phyloP scores from a whole-genome alignment of 1,140 invertebrate genomes.

The Tetramorium parvispinum region DNA sequence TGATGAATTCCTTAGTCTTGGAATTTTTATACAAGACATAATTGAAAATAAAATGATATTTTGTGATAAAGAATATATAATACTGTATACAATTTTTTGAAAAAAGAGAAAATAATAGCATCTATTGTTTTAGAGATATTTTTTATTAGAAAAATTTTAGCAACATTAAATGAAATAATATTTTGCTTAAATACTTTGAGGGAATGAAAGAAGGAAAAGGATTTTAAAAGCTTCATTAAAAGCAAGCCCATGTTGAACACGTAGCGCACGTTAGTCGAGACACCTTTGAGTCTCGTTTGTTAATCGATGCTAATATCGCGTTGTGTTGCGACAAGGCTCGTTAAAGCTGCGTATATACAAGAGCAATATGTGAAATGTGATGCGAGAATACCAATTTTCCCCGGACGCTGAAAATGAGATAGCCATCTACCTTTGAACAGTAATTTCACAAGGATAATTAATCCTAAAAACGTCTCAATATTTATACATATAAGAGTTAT shows the following conservation, averaged over 20 bases:
- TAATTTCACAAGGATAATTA: conserved; percentile 29
- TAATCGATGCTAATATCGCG: conserved; percentile 44
- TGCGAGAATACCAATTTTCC: conserved; percentile 37
- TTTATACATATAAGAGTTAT: background rate
- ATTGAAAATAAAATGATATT: background rate
- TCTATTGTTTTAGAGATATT: background rate
- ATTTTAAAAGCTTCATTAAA: conserved; percentile 25
- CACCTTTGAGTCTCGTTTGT: conserved; percentile 45
- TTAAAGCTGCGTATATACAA: conserved; percentile 8
- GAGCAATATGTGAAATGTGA: conserved; percentile 40
- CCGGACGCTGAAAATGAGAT: conserved; percentile 1
- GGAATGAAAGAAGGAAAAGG: background rate
- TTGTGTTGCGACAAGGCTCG: conserved; percentile 24
- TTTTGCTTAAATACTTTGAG: background rate
- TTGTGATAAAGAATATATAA: background rate
- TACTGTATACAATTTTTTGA: background rate
- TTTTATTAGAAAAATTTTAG: background rate
- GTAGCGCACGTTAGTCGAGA: conserved; percentile 4
- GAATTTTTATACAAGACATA: background rate
- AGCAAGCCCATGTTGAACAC: background rate
- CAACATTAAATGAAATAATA: background rate
- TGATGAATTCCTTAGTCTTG: background rate
- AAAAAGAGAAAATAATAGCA: background rate
- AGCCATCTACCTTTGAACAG: conserved; percentile 32
- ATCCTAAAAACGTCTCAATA: conserved; percentile 8